Percentiles rank a stretch among this genome's conserved stretches.
Conservation (phyloP, 1,140 invertebrate species). For the Maconellicoccus hirsutus region DNA sequence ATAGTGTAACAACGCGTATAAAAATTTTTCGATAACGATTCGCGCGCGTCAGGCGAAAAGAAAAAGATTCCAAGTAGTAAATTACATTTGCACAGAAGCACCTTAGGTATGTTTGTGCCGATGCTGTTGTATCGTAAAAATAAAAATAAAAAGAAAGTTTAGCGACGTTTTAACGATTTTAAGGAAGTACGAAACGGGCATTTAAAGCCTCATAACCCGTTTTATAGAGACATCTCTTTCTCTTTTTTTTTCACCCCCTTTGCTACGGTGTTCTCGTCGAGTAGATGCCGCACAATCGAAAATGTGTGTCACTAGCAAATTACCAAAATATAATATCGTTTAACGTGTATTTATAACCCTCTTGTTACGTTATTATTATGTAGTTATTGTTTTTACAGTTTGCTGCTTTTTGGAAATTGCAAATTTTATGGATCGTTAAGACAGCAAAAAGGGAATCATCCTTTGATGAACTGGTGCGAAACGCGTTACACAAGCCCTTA, state of each 20-base stretch:
- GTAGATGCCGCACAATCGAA: neutral
- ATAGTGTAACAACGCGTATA: too few relatives aligned
- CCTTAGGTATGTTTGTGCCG: too few relatives aligned
- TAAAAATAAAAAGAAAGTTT: neutral
- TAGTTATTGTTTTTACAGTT: constrained; percentile 5
- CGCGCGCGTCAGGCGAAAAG: too few relatives aligned
- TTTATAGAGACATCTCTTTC: neutral
- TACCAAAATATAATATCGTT: constrained; percentile 6
- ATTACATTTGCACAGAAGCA: too few relatives aligned
- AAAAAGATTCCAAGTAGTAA: too few relatives aligned
- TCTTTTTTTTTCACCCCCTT: neutral
- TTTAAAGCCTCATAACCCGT: constrained; percentile 7
- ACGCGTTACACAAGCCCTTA: neutral
- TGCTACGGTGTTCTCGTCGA: neutral
- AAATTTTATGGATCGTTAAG: neutral
- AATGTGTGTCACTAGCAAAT: neutral
- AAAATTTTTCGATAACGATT: too few relatives aligned
- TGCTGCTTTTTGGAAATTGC: neutral
- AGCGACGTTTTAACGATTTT: neutral
- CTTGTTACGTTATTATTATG: neutral
- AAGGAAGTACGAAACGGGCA: neutral
- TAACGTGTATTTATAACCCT: neutral
- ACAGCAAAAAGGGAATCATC: neutral
- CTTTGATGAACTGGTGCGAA: neutral
- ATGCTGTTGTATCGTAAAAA: too few relatives aligned